A percentile compares a stretch with the other conserved stretches of the same genome.
phyloP scores from a whole-genome alignment of 64 coral and sea anemone genomes.

The Acropora yongei region DNA sequence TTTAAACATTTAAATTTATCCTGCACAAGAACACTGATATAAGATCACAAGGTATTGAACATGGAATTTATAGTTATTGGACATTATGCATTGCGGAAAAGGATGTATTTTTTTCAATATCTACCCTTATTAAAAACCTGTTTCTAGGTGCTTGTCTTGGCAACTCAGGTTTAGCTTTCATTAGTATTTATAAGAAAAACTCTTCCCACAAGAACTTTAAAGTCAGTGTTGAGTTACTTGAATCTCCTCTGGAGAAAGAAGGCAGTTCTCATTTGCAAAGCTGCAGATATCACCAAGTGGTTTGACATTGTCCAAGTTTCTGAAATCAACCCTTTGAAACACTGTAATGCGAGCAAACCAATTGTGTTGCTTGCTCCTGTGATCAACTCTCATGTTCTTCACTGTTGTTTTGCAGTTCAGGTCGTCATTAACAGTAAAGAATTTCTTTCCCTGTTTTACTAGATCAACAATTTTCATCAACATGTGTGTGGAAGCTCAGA shows the following conservation, averaged over 20 bases:
- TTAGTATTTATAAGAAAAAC: slow-evolving; percentile 9
- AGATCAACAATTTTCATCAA: slow-evolving; percentile 6
- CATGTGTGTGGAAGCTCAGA: too few relatives aligned
- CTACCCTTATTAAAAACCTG: not conserved
- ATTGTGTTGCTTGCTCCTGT: slow-evolving; percentile 29
- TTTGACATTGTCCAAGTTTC: slow-evolving; percentile 9
- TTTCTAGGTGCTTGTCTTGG: not conserved
- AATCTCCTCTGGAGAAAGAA: slow-evolving; percentile 5
- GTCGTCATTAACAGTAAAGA: slow-evolving; percentile 12
- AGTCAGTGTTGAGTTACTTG: not conserved
- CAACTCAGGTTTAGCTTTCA: not conserved
- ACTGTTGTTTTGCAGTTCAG: slow-evolving; percentile 33
- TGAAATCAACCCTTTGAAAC: not conserved
- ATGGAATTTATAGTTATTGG: not conserved
- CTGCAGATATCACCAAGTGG: not conserved
- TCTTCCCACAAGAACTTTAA: slow-evolving; percentile 25
- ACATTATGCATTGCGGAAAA: not conserved
- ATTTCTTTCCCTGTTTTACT: slow-evolving; percentile 1
- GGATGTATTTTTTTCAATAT: not conserved
- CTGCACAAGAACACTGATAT: not conserved
- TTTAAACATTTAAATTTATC: not conserved
- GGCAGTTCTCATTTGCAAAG: slow-evolving; percentile 3
- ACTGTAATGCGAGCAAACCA: not conserved
- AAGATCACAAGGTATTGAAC: not conserved
- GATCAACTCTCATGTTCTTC: slow-evolving; percentile 12